Percentiles rank a stretch among this genome's conserved stretches.
Evolutionary conservation across 2,113 vertebrate genomes (phyloP).

Genomic region (Elephantulus edwardii): DNA sequence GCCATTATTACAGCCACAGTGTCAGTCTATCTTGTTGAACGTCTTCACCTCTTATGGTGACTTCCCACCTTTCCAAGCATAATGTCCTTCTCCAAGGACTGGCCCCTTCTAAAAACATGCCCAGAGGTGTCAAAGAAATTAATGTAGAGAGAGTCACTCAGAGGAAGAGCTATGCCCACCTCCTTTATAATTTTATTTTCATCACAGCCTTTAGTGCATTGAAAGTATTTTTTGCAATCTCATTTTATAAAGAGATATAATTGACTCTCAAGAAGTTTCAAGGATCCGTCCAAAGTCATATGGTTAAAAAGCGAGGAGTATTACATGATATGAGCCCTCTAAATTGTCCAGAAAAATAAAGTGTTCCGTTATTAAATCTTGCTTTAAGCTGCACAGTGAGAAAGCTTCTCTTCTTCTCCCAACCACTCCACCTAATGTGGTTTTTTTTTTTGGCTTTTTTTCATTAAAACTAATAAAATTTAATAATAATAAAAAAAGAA

Average conservation of each 20-base stretch:
- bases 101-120: background rate
- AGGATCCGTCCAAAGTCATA: background rate
- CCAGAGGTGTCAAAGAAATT: background rate
- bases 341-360: background rate
- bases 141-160: background rate
- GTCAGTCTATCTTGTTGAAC: too few species aligned
- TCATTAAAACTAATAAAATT: too few species aligned
- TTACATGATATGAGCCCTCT: background rate
- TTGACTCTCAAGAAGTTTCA: background rate
- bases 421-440: too few species aligned
- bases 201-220: background rate
- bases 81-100: too few species aligned
- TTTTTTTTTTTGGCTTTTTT: too few species aligned
- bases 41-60: too few species aligned
- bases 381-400: background rate
- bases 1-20: too few species aligned
- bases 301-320: background rate
- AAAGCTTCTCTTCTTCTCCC: background rate
- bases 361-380: background rate
- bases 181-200: background rate
- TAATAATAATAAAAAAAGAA: too few species aligned
- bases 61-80: too few species aligned
- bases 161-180: background rate
- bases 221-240: background rate
- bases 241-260: background rate